phyloP scores from a whole-genome alignment of 2,888 invertebrate genomes.

The Diloba caeruleocephala region DNA sequence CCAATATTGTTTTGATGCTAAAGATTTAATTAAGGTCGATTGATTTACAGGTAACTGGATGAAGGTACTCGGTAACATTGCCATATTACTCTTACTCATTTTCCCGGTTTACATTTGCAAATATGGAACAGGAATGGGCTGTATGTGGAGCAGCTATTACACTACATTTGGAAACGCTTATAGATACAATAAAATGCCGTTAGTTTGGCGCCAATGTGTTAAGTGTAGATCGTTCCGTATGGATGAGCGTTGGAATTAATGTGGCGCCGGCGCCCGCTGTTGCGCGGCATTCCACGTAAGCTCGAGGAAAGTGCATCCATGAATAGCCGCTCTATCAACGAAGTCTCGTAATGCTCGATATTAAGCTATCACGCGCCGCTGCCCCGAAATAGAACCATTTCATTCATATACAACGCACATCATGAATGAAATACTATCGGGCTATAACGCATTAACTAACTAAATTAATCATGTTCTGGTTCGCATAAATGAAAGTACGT shows the following conservation, averaged over 20 bases:
- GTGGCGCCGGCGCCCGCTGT: conserved; percentile 61
- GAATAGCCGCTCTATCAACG: conserved; percentile 72
- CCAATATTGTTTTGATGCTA: no score
- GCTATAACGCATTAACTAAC: conserved; percentile 69
- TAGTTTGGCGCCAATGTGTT: conserved; percentile 24
- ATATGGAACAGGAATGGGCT: no score
- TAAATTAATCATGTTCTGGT: conserved; percentile 73
- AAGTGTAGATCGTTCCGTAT: conserved; percentile 34
- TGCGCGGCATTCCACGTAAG: conserved; percentile 64
- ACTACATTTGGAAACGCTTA: conserved; percentile 22
- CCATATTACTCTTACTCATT: no score
- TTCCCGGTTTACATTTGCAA: no score
- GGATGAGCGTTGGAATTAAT: conserved; percentile 46
- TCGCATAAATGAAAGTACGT: conserved; percentile 69
- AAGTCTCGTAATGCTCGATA: conserved; percentile 66
- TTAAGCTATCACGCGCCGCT: conserved; percentile 76
- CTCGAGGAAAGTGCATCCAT: conserved; percentile 74
- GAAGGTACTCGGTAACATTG: no score
- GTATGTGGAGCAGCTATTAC: conserved; percentile 2
- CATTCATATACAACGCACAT: conserved; percentile 82
- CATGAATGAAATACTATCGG: conserved; percentile 77
- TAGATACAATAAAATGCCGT: conserved; percentile 20
- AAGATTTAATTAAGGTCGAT: no score
- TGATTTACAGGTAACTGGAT: no score
- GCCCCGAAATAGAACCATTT: conserved; percentile 76